phyloP scores from a whole-genome alignment of 1,140 invertebrate species.

The Battus philenor region DNA sequence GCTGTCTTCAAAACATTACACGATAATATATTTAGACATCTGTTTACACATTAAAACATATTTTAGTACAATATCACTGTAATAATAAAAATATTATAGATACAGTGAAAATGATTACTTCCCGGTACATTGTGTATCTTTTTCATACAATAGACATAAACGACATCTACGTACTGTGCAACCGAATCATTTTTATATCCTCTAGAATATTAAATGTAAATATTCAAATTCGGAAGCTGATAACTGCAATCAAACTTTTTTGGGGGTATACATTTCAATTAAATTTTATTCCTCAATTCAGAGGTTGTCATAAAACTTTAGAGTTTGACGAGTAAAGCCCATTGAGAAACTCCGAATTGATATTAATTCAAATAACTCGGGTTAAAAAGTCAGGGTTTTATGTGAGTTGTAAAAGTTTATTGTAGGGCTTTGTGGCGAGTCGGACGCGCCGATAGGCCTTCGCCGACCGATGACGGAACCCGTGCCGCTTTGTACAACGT shows the following conservation, averaged over 20 bases:
- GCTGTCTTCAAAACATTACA: too few species aligned
- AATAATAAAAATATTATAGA: too few species aligned
- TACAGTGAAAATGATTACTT: too few species aligned
- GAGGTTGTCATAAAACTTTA: conserved; percentile 72
- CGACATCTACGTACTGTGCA: too few species aligned
- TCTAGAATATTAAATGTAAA: conserved; percentile 59
- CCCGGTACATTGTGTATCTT: too few species aligned
- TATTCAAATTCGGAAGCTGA: conserved; percentile 74
- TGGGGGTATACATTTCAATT: conserved; percentile 71
- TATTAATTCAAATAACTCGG: conserved; percentile 76
- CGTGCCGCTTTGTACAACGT: conserved; percentile 33
- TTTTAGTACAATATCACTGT: too few species aligned
- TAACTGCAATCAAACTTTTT: conserved; percentile 70
- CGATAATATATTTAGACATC: too few species aligned
- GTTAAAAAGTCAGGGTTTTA: conserved; percentile 76
- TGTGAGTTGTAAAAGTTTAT: conserved; percentile 73
- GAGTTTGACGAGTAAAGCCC: conserved; percentile 73
- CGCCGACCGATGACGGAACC: conserved; percentile 50
- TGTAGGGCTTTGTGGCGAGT: conserved; percentile 68
- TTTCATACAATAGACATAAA: too few species aligned
- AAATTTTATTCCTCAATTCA: conserved; percentile 73
- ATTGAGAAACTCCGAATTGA: conserved; percentile 74
- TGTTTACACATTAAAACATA: too few species aligned
- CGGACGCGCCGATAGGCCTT: conserved; percentile 65
- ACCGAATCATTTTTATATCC: too few species aligned